These are phyloP conservation scores for Pseudochirops corinnae DNA, from an alignment of 2,797 vertebrate species.

Conservation along the genomic window DNA sequence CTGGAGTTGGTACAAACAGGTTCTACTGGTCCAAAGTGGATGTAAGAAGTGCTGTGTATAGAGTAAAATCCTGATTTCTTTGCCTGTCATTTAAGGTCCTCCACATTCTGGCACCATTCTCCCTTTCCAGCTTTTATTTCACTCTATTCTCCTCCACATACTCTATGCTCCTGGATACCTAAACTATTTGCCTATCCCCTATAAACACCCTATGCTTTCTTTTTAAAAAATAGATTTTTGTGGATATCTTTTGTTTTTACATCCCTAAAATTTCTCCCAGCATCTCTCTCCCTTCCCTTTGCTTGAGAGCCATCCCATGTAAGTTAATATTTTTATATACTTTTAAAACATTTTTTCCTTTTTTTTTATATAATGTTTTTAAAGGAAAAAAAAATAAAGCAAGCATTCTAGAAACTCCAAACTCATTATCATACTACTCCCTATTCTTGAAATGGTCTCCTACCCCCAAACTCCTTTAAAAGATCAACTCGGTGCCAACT, in stretches of 20 bases:
- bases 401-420: constrained; percentile 7
- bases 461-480: not conserved
- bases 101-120: not conserved
- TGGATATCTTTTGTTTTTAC: not conserved
- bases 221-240: not conserved
- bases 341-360: too few relatives aligned
- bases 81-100: not conserved
- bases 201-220: not conserved
- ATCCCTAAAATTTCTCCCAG: not conserved
- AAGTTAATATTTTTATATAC: not conserved
- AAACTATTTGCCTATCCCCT: not conserved
- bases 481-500: not conserved
- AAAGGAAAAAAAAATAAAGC: not conserved
- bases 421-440: not conserved
- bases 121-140: not conserved
- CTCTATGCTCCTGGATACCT: not conserved
- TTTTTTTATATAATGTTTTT: not conserved
- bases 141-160: not conserved
- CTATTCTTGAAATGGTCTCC: constrained; percentile 12
- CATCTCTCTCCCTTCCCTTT: not conserved
- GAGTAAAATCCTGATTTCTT: not conserved
- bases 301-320: not conserved
- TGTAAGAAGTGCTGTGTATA: not conserved
- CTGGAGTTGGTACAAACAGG: not conserved
- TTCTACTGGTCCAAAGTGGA: not conserved